phyloP scores from a whole-genome alignment of 2,113 vertebrate genomes.

The Sclerurus mexicanus region DNA sequence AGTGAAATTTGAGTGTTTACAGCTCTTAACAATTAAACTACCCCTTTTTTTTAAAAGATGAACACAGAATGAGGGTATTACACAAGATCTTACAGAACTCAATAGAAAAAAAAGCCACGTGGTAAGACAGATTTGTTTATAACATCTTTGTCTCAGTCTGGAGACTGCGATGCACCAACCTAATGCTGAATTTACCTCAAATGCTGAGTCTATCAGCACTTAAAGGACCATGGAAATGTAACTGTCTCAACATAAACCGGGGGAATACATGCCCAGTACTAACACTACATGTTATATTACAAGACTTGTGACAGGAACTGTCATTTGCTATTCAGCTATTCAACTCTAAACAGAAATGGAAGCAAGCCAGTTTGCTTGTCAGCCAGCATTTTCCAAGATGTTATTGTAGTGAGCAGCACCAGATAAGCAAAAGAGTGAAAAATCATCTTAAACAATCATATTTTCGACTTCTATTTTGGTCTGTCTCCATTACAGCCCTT shows the following conservation, averaged over 20 bases:
- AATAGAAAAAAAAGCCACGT: neutral
- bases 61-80: neutral
- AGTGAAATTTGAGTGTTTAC: neutral
- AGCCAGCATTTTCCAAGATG: neutral
- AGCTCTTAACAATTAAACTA: neutral
- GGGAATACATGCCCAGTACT: neutral
- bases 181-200: neutral
- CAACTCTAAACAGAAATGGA: neutral
- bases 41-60: neutral
- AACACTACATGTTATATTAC: neutral
- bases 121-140: neutral
- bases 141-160: neutral
- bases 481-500: neutral
- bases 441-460: neutral
- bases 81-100: neutral
- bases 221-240: neutral
- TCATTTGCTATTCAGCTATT: neutral
- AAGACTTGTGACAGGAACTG: neutral
- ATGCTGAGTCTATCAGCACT: neutral
- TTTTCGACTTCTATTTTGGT: neutral
- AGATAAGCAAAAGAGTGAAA: neutral
- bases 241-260: neutral
- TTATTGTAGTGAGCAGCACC: neutral
- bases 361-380: neutral
- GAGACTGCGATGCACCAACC: neutral